Evolutionary conservation across 2,888 invertebrate species (phyloP).

Genomic region (Eudemis profundana): DNA sequence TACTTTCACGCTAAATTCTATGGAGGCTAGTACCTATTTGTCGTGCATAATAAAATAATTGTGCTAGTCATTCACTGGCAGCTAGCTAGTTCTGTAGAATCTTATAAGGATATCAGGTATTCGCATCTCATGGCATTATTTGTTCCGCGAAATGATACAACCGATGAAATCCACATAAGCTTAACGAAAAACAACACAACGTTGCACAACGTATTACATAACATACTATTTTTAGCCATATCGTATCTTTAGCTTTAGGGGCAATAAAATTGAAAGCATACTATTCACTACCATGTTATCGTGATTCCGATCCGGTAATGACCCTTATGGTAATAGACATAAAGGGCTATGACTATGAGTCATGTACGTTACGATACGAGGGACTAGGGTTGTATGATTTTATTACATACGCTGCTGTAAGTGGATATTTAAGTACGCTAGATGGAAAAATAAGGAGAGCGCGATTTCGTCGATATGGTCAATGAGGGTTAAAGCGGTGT

Average conservation of each 20-base stretch:
- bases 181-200: not conserved
- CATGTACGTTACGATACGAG: not conserved
- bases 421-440: not conserved
- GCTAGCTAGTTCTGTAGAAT: too few species aligned
- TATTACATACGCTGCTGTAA: not conserved
- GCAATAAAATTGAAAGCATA: constrained; percentile 36
- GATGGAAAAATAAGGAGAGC: not conserved
- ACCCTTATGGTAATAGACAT: not conserved
- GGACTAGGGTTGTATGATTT: not conserved
- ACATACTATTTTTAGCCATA: not conserved
- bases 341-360: not conserved
- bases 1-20: too few species aligned
- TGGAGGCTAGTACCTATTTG: too few species aligned
- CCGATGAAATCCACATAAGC: too few species aligned
- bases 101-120: too few species aligned
- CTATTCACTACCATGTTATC: constrained; percentile 16
- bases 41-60: too few species aligned
- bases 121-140: too few species aligned
- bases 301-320: not conserved
- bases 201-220: constrained; percentile 2
- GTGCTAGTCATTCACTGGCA: too few species aligned
- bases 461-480: too few species aligned
- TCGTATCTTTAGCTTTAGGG: constrained; percentile 26
- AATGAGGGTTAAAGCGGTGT: too few species aligned
- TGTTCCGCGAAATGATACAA: too few species aligned